Percentiles rank a stretch among this genome's conserved stretches.
Evolutionary conservation across 2,113 vertebrate genomes (phyloP).

Genomic region (Laterallus jamaicensis): DNA sequence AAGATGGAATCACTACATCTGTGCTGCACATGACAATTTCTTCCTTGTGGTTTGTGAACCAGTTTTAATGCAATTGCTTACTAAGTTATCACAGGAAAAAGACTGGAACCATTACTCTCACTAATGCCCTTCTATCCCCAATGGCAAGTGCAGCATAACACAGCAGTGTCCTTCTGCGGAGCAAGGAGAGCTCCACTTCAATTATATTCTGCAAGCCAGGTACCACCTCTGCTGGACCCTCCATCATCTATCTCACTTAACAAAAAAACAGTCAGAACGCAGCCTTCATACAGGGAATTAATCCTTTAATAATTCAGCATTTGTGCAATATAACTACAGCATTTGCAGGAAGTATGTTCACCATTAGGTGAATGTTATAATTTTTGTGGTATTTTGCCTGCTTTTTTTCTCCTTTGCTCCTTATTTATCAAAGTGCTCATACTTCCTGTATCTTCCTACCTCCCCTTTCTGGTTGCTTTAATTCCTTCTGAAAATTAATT

Average conservation of each 20-base stretch:
- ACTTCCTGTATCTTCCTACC: not conserved
- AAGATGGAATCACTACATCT: not conserved
- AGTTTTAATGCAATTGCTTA: not conserved
- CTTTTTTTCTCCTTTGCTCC: not conserved
- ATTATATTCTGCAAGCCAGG: conserved; percentile 16
- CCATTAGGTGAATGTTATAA: not conserved
- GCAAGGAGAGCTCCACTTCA: not conserved
- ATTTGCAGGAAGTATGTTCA: not conserved
- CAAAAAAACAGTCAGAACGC: conserved; percentile 3
- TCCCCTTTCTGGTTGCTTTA: not conserved
- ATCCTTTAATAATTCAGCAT: conserved; percentile 49
- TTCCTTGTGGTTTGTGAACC: not conserved
- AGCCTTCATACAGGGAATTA: not conserved
- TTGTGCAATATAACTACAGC: not conserved
- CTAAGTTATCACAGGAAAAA: not conserved
- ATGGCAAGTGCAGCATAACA: not conserved
- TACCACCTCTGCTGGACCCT: not conserved
- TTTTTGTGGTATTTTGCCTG: not conserved
- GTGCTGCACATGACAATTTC: not conserved
- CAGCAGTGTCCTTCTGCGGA: not conserved
- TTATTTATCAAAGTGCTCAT: not conserved
- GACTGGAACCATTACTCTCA: not conserved
- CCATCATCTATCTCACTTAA: not conserved
- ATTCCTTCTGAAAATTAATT: not conserved
- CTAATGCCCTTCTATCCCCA: not conserved